Conservation (phyloP, 2,888 invertebrate species). For the Eupithecia tripunctaria region DNA sequence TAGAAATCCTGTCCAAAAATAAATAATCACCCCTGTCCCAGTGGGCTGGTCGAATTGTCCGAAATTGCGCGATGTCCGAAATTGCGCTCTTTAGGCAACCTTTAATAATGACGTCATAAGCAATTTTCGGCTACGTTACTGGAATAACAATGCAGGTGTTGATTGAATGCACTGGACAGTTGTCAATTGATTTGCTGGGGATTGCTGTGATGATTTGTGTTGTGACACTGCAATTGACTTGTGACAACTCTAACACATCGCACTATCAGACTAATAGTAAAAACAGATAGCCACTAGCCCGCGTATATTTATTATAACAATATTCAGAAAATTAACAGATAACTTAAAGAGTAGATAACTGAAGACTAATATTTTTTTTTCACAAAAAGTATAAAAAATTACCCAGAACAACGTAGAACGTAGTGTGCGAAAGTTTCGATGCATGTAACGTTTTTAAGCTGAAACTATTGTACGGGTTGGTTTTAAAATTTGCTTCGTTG, state of each 20-base stretch:
- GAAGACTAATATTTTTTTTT: too few species aligned
- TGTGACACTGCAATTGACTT: slow-evolving; percentile 9
- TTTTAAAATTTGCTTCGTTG: too few species aligned
- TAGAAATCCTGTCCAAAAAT: slow-evolving; percentile 57
- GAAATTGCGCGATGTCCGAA: slow-evolving; percentile 60
- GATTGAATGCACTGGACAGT: slow-evolving; percentile 59
- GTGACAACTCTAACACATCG: too few species aligned
- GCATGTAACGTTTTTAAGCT: background rate
- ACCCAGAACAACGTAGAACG: too few species aligned
- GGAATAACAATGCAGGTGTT: slow-evolving; percentile 72
- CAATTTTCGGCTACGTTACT: slow-evolving; percentile 73
- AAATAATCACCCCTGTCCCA: slow-evolving; percentile 65
- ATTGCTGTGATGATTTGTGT: background rate
- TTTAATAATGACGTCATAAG: slow-evolving; percentile 82
- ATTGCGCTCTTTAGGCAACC: slow-evolving; percentile 79
- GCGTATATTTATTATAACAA: too few species aligned
- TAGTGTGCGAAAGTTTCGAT: background rate
- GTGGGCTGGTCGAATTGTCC: slow-evolving; percentile 71
- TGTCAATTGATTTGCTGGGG: slow-evolving; percentile 23
- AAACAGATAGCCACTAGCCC: too few species aligned
- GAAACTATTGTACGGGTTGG: background rate
- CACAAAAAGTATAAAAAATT: too few species aligned
- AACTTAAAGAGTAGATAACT: too few species aligned
- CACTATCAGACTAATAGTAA: too few species aligned
- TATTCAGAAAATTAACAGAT: too few species aligned